Percentiles rank a stretch among this genome's conserved stretches.
These are phyloP conservation scores for Patella caerulea DNA, from an alignment of 2,888 invertebrate species.

Conservation along the genomic window DNA sequence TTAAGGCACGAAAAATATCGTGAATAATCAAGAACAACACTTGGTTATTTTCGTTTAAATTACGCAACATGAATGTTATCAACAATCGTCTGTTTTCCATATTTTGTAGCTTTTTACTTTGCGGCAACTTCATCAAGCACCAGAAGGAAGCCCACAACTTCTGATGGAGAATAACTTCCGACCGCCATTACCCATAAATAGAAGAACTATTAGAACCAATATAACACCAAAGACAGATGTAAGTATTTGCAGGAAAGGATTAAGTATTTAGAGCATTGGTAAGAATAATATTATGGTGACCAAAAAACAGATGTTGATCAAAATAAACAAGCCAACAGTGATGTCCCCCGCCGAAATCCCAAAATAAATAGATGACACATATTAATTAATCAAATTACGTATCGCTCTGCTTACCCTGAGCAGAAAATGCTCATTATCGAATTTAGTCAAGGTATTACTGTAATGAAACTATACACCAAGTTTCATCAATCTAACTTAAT, in stretches of 20 bases:
- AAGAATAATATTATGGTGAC: background rate
- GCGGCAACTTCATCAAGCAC: conserved; percentile 52
- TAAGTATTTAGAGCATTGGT: background rate
- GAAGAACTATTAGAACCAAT: conserved; percentile 63
- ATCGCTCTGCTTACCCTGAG: no score
- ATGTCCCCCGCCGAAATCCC: no score
- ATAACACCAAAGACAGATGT: conserved; percentile 57
- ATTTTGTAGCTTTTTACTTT: conserved; percentile 49
- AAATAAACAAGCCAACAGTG: no score
- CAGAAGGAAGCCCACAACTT: conserved; percentile 46
- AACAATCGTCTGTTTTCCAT: background rate
- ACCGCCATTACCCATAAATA: conserved; percentile 57
- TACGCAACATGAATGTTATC: background rate
- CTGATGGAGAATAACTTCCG: conserved; percentile 63
- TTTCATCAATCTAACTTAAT: no score
- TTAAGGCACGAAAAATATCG: background rate
- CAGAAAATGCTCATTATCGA: no score
- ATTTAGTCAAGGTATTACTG: no score
- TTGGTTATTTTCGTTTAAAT: background rate
- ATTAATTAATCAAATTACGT: no score
- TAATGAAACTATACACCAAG: no score
- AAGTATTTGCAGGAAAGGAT: conserved; percentile 15
- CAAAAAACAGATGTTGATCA: no score
- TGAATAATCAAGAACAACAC: background rate
- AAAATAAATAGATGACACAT: no score